Base-by-base conservation (phyloP, 2,888 invertebrate genomes). In the Brenthis daphne region DNA sequence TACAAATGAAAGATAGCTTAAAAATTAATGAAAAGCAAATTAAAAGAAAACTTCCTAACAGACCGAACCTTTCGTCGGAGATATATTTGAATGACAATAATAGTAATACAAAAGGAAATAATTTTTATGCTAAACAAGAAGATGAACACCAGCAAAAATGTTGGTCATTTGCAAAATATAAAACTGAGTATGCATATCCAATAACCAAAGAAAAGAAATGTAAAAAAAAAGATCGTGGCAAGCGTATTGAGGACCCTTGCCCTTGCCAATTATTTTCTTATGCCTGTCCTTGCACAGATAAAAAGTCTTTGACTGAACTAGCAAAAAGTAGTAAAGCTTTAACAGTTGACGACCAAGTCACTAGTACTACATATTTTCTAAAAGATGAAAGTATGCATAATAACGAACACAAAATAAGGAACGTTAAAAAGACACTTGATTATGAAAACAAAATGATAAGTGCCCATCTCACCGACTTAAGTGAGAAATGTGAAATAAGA, bases 261-360 rank as follows among this genome's bases (percentile, higher is more conserved):
- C 88, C 89, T 0, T 88, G 89, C 75, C 87, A 89, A 77, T 76
- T 90, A 69, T 89, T 89, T 79, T 87, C 88, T 6, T 88, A 88
- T 68, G 82, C 84, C 14, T 89, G 88, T 72, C 85, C 88, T 53
- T 90, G 89, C 73, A 81, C 81, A 2, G 81, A 76, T 65, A 70
- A 76, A 68, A 77, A 76, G 24, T 76, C 77, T 12, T 65, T 74
- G 13, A 76, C 77, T 48, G 69, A 76, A 66, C 53, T 76, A 33
- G 75, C 76, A 12, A 76, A 73, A 65, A 76, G 73, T 68, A 73
- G 72, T 63, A 77, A 76, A 67, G 70, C 69, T 12, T 56, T 73
- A 61, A 70, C 74, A 47, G 70, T 73, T 37, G 65, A 71, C 6
- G 74, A 79, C 66, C 75, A 76, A 71, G 48, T 75, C 13, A 75